Conservation (phyloP, 2,797 vertebrate species). For the Rhinoraja longicauda region DNA sequence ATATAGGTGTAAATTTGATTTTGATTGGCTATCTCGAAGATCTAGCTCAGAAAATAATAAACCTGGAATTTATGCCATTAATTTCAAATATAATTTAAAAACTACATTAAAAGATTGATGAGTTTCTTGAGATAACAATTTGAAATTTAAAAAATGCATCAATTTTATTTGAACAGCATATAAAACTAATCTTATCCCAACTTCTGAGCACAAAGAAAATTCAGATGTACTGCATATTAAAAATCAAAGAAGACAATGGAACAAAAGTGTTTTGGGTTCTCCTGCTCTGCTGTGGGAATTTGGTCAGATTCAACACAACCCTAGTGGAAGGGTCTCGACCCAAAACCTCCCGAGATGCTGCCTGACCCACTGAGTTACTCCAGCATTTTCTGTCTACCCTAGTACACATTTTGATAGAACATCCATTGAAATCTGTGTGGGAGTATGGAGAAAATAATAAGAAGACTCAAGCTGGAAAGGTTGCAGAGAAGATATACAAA, state of each 20-base stretch:
- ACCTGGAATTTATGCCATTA: not conserved
- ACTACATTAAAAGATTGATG: not conserved
- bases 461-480: too few species aligned
- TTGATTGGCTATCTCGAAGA: slow-evolving; percentile 7
- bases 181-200: not conserved
- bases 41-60: not conserved
- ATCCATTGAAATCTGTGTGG: not conserved
- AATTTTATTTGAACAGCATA: not conserved
- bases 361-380: too few species aligned
- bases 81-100: not conserved
- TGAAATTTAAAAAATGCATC: not conserved
- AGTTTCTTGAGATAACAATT: not conserved
- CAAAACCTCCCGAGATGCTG: too few species aligned
- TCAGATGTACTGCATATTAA: not conserved
- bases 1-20: not conserved
- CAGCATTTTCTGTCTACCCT: too few species aligned
- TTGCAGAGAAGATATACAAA: too few species aligned
- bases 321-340: too few species aligned
- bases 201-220: not conserved
- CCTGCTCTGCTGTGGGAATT: not conserved
- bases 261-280: not conserved
- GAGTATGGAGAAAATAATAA: not conserved
- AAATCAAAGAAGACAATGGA: not conserved
- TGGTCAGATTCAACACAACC: not conserved
- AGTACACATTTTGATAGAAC: not conserved